phyloP scores from a whole-genome alignment of 2,113 vertebrate genomes.

The Cacatua alba region DNA sequence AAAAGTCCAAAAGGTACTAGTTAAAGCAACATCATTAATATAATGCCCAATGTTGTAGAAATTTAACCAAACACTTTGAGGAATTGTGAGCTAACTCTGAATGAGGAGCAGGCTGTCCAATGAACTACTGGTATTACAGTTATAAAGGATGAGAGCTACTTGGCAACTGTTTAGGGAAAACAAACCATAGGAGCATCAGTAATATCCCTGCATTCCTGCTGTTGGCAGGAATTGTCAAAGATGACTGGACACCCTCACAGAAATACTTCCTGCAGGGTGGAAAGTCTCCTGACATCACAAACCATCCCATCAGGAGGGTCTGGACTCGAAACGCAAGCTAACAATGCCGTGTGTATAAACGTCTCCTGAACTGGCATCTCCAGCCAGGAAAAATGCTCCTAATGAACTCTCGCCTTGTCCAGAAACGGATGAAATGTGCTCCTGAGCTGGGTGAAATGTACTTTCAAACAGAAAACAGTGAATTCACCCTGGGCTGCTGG shows the following conservation, averaged over 20 bases:
- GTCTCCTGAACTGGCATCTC: not conserved
- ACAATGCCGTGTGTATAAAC: not conserved
- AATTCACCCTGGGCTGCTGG: not conserved
- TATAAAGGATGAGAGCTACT: not conserved
- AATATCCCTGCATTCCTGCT: not conserved
- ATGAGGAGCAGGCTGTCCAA: not conserved
- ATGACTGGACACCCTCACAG: not conserved
- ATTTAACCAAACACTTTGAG: not conserved
- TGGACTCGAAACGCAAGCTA: not conserved
- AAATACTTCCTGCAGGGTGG: not conserved
- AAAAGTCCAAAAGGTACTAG: not conserved
- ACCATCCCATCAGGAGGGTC: not conserved
- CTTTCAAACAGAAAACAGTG: not conserved
- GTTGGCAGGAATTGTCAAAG: not conserved
- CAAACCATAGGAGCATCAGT: not conserved
- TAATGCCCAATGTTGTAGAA: not conserved
- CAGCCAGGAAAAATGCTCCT: not conserved
- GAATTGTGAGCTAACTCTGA: not conserved
- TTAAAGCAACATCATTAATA: not conserved
- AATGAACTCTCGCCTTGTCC: not conserved
- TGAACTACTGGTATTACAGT: not conserved
- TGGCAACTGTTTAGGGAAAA: conserved; percentile 4
- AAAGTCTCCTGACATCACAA: not conserved
- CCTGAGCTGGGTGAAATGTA: not conserved
- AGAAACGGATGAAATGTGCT: not conserved